A percentile compares a stretch with the other conserved stretches of the same genome.
Conservation (phyloP, 2,888 invertebrate genomes). For the Tipula vernalis region DNA sequence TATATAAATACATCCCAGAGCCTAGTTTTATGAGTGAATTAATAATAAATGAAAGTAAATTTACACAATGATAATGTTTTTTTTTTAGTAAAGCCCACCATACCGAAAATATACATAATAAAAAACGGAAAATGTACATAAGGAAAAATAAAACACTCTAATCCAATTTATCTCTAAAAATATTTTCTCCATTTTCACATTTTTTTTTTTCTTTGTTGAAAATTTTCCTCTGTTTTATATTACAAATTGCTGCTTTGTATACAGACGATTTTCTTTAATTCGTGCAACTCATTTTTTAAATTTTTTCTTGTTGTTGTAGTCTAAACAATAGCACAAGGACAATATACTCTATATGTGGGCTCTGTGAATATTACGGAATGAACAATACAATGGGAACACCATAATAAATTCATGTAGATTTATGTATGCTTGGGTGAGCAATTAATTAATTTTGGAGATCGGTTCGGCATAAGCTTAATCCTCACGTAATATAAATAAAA, state of each 20-base stretch:
- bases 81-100: neutral
- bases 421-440: too few species aligned
- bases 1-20: neutral
- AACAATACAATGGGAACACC: neutral
- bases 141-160: neutral
- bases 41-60: neutral
- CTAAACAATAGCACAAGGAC: neutral
- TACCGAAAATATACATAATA: neutral
- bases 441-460: too few species aligned
- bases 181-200: neutral
- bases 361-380: neutral
- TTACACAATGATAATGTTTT: neutral
- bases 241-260: neutral
- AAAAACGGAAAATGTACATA: neutral
- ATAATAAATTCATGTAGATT: neutral
- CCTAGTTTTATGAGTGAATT: neutral
- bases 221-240: neutral
- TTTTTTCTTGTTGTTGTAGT: neutral
- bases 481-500: too few species aligned
- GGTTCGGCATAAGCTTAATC: too few species aligned
- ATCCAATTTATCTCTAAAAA: neutral
- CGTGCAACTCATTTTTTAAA: neutral
- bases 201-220: neutral
- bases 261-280: neutral
- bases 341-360: neutral